Base-by-base conservation (phyloP, 1,140 invertebrate genomes). In the Augochlora pura region DNA sequence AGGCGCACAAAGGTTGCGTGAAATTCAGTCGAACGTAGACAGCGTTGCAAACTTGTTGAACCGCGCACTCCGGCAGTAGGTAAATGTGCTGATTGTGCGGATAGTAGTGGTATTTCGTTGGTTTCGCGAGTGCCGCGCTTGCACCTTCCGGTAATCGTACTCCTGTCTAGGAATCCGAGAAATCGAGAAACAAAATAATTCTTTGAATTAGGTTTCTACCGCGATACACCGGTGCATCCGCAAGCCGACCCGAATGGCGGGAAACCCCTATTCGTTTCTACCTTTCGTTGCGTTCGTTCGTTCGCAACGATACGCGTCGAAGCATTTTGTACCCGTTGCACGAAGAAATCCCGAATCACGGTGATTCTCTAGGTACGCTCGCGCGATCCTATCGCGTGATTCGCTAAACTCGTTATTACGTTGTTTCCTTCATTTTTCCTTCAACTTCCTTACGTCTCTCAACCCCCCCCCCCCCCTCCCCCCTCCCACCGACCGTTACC, bases 71-170 rank as follows among this genome's bases (percentile, higher is more conserved):
- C 71, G 97, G 97, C 73, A 98, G 94, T 85, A 97, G 93, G 94
- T 97, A 97, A 86, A 98, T 96, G 91, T 98, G 97, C 92, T 98
- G 97, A 93, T 98, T 98, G 93, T 98, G 97, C n/a, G 97, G 97
- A 92, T 97, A 98, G 93, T 97, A 98, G 90, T 98, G 97, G 93
- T 98, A 98, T 93, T 97, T 98, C 57, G 97, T 98, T 6, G 97
- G 97, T 90, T 97, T 97, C 38, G 95, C 94, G 39, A 95, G 90
- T 59, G 95, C 95, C 42, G 92, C 92, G 66, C 95, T 94, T 2
- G 95, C 95, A 46, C 95, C 95, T 82, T 95, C 96, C 88, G 96
- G 96, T 88, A 96, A 92, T 85, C 96, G 94, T 84, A 96, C 94
- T 81, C 96, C 91, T 62, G 93, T 96, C 96, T 96, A 95, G 86